Base-by-base conservation (phyloP, 2,888 invertebrate species). In the Orthosia gothica region DNA sequence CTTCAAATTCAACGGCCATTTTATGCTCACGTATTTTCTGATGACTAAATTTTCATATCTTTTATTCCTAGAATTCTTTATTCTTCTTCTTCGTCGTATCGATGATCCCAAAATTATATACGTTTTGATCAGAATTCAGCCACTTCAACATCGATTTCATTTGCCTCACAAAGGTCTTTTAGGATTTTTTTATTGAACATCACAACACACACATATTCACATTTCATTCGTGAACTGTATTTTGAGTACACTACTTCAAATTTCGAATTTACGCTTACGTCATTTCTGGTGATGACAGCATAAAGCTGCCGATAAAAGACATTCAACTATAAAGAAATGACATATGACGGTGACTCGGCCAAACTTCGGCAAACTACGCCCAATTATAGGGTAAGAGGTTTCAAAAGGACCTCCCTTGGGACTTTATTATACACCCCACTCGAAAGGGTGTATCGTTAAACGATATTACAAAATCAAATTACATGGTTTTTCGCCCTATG, bases 401-500 rank as follows among this genome's bases (percentile, higher is more conserved):
- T 76, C 83, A 68, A 82, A 87, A 82, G 85, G 87, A 74, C 74
- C 32, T 82, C 91, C 88, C 88, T 64, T 74, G 85, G 88, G 91
- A 87, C 83, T 81, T 85, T 86, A 90, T 90, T 89, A 90, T 85
- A 85, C 83, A 70, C 62, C 72, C 87, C 76, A 83, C 87, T 89
- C 65, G 82, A 87, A 88, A 86, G 85, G 87, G 89, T 85, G 83
- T 84, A 86, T 88, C 85, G 82, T 85, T 86, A 86, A 85, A 74
- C 77, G 83, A 84, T 88, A 87, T 87, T 88, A 83, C 80, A 75
- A 76, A 88, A 90, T 91, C 89, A 82, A 88, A 88, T 91, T 88
- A 89, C 86, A 87, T 88, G 89, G 88, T 88, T 88, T 91, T 90
- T 88, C 71, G 83, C 65, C 69, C n/a, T 70, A 79, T 72, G 70